phyloP scores from a whole-genome alignment of 2,797 vertebrate species.

The Malurus leucopterus region DNA sequence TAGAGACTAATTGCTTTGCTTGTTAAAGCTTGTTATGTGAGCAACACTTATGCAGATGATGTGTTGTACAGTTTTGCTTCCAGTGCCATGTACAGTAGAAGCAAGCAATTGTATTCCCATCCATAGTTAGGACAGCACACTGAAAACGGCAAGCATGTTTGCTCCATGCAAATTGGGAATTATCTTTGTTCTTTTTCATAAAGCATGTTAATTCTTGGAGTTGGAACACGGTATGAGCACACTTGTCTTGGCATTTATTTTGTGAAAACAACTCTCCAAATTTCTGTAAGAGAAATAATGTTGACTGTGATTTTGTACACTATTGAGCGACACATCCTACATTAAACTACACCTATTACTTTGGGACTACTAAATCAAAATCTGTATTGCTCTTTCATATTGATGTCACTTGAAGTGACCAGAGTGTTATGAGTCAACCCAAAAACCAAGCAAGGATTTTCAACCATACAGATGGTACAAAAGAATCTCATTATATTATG shows the following conservation, averaged over 20 bases:
- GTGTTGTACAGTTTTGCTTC: not conserved
- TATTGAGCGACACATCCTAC: not conserved
- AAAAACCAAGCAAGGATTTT: not conserved
- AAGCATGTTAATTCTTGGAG: not conserved
- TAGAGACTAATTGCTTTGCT: constrained; percentile 50
- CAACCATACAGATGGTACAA: not conserved
- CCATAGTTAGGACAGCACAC: not conserved
- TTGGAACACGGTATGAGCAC: not conserved
- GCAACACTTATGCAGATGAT: not conserved
- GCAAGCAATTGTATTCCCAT: not conserved
- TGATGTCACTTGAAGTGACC: not conserved
- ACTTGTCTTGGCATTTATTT: not conserved
- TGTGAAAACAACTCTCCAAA: not conserved
- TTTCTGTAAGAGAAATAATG: not conserved
- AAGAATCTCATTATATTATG: not conserved
- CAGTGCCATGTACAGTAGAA: not conserved
- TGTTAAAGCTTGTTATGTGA: constrained; percentile 14
- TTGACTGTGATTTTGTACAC: not conserved
- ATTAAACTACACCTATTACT: not conserved
- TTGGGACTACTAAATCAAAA: not conserved
- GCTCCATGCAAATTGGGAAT: not conserved
- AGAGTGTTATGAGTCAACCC: not conserved
- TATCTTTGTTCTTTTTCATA: not conserved
- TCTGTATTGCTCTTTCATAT: not conserved
- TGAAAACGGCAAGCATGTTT: not conserved